These are phyloP conservation scores for Xylota sylvarum DNA, from an alignment of 2,888 invertebrate genomes.

Conservation along the genomic window DNA sequence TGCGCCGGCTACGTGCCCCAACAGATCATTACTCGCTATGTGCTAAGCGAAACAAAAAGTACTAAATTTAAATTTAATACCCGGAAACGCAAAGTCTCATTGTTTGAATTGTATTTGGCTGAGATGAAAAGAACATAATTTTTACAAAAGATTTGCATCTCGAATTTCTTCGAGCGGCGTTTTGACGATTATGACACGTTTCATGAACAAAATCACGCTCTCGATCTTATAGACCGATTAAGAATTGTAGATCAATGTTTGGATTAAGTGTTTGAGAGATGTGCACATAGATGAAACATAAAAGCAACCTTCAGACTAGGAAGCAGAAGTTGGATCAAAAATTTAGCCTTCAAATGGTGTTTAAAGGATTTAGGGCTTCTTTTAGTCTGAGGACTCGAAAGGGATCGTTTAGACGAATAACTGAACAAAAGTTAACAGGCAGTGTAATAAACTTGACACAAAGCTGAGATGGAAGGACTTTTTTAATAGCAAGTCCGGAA, in stretches of 20 bases:
- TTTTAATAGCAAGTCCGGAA: too few relatives aligned
- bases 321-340: neutral
- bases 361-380: too few relatives aligned
- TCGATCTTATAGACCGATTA: slow-evolving; percentile 9
- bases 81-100: slow-evolving; percentile 62
- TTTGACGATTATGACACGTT: slow-evolving; percentile 58
- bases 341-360: too few relatives aligned
- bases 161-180: slow-evolving; percentile 38
- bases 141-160: slow-evolving; percentile 36
- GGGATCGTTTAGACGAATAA: too few relatives aligned
- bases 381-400: too few relatives aligned
- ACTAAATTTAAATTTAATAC: slow-evolving; percentile 66
- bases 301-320: slow-evolving; percentile 24
- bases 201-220: slow-evolving; percentile 35
- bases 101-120: slow-evolving; percentile 35
- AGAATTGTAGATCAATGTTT: slow-evolving; percentile 34
- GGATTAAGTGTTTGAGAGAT: slow-evolving; percentile 14
- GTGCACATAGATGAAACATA: neutral
- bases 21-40: slow-evolving; percentile 48
- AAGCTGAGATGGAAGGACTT: too few relatives aligned
- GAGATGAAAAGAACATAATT: slow-evolving; percentile 32
- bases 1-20: slow-evolving; percentile 63
- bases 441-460: too few relatives aligned
- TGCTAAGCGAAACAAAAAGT: slow-evolving; percentile 1
- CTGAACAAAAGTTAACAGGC: too few relatives aligned